phyloP scores from a whole-genome alignment of 2,797 vertebrate species.

The Chrysocyon brachyurus region DNA sequence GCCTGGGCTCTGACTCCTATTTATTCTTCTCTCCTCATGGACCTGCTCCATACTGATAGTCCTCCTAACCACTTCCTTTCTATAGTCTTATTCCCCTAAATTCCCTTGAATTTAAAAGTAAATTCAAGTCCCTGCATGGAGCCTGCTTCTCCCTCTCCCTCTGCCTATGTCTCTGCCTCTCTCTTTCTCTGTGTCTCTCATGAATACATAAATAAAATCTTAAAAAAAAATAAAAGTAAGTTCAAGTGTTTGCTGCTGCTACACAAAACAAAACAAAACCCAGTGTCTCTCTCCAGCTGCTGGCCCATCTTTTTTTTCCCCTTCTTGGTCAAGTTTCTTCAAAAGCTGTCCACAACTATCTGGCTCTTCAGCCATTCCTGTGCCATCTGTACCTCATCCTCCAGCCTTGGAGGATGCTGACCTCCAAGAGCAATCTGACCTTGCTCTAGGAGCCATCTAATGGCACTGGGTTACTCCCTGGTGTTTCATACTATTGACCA shows the following conservation, averaged over 20 bases:
- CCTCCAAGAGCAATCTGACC: background rate
- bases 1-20: background rate
- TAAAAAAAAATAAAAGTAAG: background rate
- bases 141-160: too few relatives aligned
- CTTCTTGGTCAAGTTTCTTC: background rate
- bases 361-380: background rate
- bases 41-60: background rate
- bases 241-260: background rate
- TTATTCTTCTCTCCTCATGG: background rate
- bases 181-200: too few relatives aligned
- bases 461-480: background rate
- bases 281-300: background rate
- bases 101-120: background rate
- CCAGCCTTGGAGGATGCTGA: too few relatives aligned
- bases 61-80: background rate
- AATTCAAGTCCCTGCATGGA: background rate
- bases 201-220: too few relatives aligned
- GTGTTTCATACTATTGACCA: too few relatives aligned
- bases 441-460: background rate
- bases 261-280: background rate
- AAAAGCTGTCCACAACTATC: background rate
- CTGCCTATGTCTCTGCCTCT: too few relatives aligned
- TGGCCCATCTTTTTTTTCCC: background rate
- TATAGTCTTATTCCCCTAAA: background rate
- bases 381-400: fast-evolving